These are phyloP conservation scores for Aratinga solstitialis DNA, from an alignment of 2,797 vertebrate species.

Conservation along the genomic window DNA sequence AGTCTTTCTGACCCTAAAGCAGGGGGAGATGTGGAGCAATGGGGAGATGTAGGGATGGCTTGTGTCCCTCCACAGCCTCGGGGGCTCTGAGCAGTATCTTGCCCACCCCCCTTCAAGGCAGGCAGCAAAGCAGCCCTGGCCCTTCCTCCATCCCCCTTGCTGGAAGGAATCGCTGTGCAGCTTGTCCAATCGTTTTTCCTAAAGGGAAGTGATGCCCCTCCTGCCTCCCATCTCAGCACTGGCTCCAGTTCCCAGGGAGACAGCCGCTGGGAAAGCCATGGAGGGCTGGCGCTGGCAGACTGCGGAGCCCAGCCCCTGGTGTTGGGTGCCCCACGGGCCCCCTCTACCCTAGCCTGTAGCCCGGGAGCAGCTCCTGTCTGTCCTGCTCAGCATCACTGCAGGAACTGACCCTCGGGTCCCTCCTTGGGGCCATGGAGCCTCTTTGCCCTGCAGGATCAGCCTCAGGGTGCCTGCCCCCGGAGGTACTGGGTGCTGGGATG, in stretches of 20 bases:
- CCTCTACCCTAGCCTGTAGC: not conserved
- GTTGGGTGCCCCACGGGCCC: too few relatives aligned
- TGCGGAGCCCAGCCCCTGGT: not conserved
- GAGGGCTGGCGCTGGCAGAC: not conserved
- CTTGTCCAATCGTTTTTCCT: not conserved
- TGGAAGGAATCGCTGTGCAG: not conserved
- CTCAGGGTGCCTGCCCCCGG: not conserved
- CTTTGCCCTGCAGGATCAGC: not conserved
- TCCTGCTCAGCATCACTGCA: not conserved
- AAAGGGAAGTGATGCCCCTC: not conserved
- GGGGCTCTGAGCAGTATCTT: not conserved
- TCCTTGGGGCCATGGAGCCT: not conserved
- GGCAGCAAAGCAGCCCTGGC: not conserved
- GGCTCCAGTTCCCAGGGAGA: slow-evolving; percentile 62
- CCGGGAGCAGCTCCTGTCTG: not conserved
- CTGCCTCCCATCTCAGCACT: not conserved
- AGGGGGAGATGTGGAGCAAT: not conserved
- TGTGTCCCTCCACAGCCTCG: rapidly evolving
- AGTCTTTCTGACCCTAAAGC: not conserved
- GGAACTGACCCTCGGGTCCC: not conserved
- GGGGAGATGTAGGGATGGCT: not conserved
- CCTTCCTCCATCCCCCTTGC: not conserved
- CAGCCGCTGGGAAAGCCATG: not conserved
- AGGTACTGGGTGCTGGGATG: not conserved
- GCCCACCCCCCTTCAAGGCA: not conserved